phyloP scores from a whole-genome alignment of 2,113 vertebrate species.

The Eulacestoma nigropectus region DNA sequence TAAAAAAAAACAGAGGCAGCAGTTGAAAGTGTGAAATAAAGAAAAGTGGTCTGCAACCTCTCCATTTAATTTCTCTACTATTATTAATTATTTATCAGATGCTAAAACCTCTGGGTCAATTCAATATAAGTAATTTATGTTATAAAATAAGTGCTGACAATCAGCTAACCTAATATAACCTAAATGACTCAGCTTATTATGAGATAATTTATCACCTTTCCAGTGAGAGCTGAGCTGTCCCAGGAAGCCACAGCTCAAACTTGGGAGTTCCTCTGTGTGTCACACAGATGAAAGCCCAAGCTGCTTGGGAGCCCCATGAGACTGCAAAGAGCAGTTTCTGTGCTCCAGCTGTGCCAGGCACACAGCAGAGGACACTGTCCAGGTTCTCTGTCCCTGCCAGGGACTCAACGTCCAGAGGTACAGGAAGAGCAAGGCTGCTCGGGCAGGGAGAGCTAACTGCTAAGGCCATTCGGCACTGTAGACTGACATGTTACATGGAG shows the following conservation, averaged over 20 bases:
- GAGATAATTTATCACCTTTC: constrained; percentile 54
- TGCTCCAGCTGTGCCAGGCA: not conserved
- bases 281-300: not conserved
- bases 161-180: constrained; percentile 64
- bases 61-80: constrained; percentile 64
- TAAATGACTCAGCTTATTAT: constrained; percentile 67
- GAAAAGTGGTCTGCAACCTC: constrained; percentile 10
- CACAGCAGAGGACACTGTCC: fast-evolving
- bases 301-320: not conserved
- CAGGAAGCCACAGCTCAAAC: not conserved
- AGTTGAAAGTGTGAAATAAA: not conserved
- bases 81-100: constrained; percentile 74
- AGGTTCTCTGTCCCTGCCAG: not conserved
- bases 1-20: not conserved
- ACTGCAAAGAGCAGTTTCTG: too few relatives aligned
- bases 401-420: too few relatives aligned
- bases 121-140: constrained; percentile 63
- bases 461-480: not conserved
- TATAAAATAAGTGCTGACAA: constrained; percentile 51
- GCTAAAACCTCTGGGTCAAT: constrained; percentile 55
- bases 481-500: fast-evolving
- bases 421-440: fast-evolving
- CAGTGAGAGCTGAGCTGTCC: not conserved
- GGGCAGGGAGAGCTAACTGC: fast-evolving
- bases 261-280: not conserved